A percentile compares a stretch with the other conserved stretches of the same genome.
Evolutionary conservation across 2,797 vertebrate species (phyloP).

Genomic region (Pitangus sulphuratus): DNA sequence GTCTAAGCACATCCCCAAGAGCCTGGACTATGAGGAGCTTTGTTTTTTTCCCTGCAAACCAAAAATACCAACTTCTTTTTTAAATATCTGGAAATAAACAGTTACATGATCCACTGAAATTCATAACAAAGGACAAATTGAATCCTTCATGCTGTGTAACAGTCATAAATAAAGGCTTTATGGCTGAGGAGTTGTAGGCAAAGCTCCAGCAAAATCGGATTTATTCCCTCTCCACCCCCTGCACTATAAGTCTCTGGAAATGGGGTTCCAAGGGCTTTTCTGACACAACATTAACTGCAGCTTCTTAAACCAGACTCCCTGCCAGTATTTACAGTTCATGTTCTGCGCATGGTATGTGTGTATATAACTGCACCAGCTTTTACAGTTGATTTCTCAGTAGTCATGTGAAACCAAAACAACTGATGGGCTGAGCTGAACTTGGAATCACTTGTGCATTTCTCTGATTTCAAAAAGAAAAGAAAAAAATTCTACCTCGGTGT

Average conservation of each 20-base stretch:
- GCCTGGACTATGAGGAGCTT: not conserved
- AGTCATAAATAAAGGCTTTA: constrained; percentile 69
- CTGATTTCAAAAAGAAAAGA: not conserved
- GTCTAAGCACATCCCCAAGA: not conserved
- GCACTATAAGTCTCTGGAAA: constrained; percentile 51
- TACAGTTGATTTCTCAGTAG: constrained; percentile 67
- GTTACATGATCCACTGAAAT: constrained; percentile 65
- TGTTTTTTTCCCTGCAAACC: not conserved
- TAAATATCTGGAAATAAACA: constrained; percentile 44
- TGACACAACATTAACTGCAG: constrained; percentile 55
- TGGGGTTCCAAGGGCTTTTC: constrained; percentile 54
- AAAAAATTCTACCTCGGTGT: not conserved
- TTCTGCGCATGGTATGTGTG: constrained; percentile 43
- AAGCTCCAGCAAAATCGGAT: constrained; percentile 58
- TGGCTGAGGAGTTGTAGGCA: constrained; percentile 61
- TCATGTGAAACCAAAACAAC: constrained; percentile 69
- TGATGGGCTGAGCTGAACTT: constrained; percentile 33
- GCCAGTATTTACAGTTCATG: constrained; percentile 53
- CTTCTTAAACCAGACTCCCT: constrained; percentile 60
- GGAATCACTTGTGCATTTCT: not conserved
- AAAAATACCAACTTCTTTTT: not conserved
- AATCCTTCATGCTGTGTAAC: constrained; percentile 60
- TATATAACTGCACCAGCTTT: constrained; percentile 29
- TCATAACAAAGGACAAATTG: constrained; percentile 70
- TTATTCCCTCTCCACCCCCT: constrained; percentile 33